Base-by-base conservation (phyloP, 2,888 invertebrate species). In the Zelleria hepariella region DNA sequence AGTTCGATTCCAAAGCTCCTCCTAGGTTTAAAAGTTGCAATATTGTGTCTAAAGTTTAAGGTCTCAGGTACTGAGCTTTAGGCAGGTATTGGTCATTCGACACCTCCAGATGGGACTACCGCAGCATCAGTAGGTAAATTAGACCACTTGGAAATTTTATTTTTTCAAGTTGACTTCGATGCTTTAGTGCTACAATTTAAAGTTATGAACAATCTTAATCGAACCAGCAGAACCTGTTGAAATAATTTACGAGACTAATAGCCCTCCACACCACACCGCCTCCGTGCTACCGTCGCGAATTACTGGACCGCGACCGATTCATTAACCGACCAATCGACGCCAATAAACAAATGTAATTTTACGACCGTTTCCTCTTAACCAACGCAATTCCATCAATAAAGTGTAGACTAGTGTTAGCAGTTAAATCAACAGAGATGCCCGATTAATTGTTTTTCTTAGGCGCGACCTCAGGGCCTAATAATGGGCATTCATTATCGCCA, bases 351-450 rank as follows among this genome's bases (percentile, higher is more conserved):
- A 42, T 42, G 32, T 42, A 42, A 42, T 42, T 42, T 42, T 42
- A 2, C 7, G 10, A 42, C 32, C 32, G 32, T 42, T 1, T 42
- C 32, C 2, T 42, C 32, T 42, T 42, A 42, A 42, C 32, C 15
- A 10, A 15, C 32, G 32, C 32, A 42, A 42, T 42, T 42, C 15
- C 32, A 15, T 42, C 32, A 42, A 42, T 42, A 15, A 15, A 42
- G 32, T 42, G 15, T 4, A 42, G 32, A 42, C 32, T 2, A 42
- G 15, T 15, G 32, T 42, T 42, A 42, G 32, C 32, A 10, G 32
- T 42, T 85, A 80, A 86, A 86, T 86, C 86, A 86, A 87, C 86
- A 82, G 80, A 82, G n/a, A n/a, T n/a, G 75, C 72, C 74, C 80
- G 82, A 85, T 86, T 84, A 83, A 86, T 86, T 83, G 73, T 78